phyloP scores from a whole-genome alignment of 1,140 invertebrate genomes.

The Forficula auricularia region DNA sequence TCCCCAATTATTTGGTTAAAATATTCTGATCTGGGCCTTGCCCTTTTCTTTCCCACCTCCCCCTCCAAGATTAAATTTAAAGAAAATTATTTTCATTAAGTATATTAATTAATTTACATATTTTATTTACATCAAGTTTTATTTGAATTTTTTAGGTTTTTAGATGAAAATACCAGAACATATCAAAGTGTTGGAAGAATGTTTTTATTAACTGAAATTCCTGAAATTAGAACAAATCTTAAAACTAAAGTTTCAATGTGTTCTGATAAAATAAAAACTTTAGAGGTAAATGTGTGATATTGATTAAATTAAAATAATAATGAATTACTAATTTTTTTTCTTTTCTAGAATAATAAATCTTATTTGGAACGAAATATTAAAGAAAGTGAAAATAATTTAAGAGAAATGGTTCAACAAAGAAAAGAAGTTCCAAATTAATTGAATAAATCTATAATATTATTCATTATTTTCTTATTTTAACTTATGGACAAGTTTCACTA shows the following conservation, averaged over 20 bases:
- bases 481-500: no score
- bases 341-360: conserved; percentile 44
- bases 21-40: no score
- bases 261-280: conserved; percentile 50
- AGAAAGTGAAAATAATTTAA: conserved; percentile 66
- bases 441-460: no score
- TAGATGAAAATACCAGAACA: conserved; percentile 41
- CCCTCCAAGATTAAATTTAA: no score
- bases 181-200: conserved; percentile 70
- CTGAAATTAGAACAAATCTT: conserved; percentile 43
- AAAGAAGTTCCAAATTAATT: conserved; percentile 26
- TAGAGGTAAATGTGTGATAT: conserved; percentile 39
- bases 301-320: no score
- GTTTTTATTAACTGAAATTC: conserved; percentile 55
- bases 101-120: no score
- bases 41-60: no score
- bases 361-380: conserved; percentile 62
- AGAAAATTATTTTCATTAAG: no score
- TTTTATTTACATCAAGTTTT: no score
- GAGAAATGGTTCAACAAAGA: conserved; percentile 62
- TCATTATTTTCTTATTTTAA: no score
- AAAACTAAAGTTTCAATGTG: conserved; percentile 37
- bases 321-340: conserved; percentile 10
- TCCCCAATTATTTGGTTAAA: no score
- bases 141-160: conserved; percentile 24